A percentile compares a stretch with the other conserved stretches of the same genome.
Conservation (phyloP, 2,888 invertebrate genomes). For the Acanthopleura granulata region DNA sequence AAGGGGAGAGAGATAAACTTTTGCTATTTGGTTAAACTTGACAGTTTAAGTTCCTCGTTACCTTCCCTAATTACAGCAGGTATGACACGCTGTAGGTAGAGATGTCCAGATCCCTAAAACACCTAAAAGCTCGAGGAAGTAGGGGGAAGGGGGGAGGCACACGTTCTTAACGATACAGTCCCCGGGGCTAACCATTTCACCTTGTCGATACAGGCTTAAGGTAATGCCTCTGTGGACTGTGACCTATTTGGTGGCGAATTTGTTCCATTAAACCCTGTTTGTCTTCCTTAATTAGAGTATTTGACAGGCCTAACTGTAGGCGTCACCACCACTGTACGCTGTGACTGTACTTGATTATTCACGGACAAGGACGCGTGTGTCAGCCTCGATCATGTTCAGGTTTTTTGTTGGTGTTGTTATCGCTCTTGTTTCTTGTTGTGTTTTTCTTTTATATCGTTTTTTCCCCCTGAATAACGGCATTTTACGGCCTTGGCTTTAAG, state of each 20-base stretch:
- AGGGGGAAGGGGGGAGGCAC: neutral
- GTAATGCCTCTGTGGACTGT: neutral
- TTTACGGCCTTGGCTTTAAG: no score
- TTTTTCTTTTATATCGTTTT: neutral
- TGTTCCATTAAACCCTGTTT: neutral
- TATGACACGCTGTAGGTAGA: no score
- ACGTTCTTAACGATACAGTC: neutral
- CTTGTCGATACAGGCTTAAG: neutral
- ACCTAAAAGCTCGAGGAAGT: no score
- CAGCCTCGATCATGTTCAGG: no score
- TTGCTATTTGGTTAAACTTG: no score
- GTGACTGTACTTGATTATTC: neutral
- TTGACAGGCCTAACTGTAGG: neutral
- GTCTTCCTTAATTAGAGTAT: constrained; percentile 8
- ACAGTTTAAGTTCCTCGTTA: no score
- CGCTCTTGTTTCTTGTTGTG: neutral
- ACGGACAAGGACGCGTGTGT: neutral
- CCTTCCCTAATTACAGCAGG: no score
- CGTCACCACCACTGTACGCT: neutral
- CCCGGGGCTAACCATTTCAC: neutral
- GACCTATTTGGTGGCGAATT: constrained; percentile 17
- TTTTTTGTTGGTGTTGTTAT: no score
- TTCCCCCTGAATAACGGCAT: neutral
- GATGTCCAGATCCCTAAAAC: no score
- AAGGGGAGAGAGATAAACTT: no score